Base-by-base conservation (phyloP, 2,888 invertebrate species). In the Colostygia pectinataria region DNA sequence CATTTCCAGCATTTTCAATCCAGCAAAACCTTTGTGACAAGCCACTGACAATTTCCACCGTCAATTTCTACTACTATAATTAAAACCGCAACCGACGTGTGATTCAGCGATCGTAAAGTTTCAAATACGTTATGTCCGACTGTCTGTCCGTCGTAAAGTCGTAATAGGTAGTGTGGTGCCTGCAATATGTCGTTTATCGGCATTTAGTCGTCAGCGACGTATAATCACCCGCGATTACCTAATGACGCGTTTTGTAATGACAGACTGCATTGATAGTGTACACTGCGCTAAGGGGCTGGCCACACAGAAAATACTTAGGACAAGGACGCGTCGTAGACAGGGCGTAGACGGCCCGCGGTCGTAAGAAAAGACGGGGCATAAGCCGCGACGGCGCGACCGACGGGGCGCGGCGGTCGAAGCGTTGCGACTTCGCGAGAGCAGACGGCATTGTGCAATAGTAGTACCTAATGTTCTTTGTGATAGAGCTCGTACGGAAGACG, bases 121-220 rank as follows among this genome's bases (percentile, higher is more conserved):
- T 32, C 39, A 53, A 48, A 46, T 40, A 38, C 49, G 31, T 56
- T 50, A 51, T 53, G 56, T 57, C 56, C 47, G 64, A 43, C 59
- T 55, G 65, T 61, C 68, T 62, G 66, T 65, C 63, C 63, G 58
- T 70, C 71, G 66, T 76, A 76, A 77, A 77, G 69, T 68, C 52
- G 63, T 79, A 77, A 79, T 76, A 72, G 72, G 68, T 71, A 59
- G 59, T 59, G 57, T 62, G 48, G 58, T 55, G 57, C 50, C 59
- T 55, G 61, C 66, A 64, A 66, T 68, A 63, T 69, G 69, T 63
- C 84, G 80, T 85, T 88, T 87, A 85, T 77, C 84, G 75, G 60
- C 82, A 77, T 85, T 88, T 88, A 88, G 80, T 67, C 74, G 70
- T 71, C 73, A 68, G 68, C 75, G 73, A 73, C 74, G 72, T 82